Percentiles rank a stretch among this genome's conserved stretches.
These are phyloP conservation scores for Pteronura brasiliensis DNA, from an alignment of 2,113 vertebrate genomes.

Conservation along the genomic window DNA sequence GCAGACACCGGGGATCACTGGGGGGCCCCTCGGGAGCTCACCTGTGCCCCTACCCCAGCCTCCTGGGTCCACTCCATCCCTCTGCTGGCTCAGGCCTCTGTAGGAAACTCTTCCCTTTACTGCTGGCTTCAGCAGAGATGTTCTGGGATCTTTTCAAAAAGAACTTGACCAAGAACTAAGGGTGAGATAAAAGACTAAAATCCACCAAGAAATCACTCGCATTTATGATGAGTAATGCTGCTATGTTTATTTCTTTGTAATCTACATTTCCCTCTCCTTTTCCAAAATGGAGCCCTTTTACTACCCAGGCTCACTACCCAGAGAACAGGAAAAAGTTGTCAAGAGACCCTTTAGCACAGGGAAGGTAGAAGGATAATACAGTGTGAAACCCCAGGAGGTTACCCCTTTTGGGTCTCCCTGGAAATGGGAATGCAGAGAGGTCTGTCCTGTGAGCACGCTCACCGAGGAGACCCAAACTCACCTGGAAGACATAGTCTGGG, in stretches of 20 bases:
- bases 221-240: not conserved
- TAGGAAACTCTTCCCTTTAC: not conserved
- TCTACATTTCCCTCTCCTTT: not conserved
- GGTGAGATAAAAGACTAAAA: not conserved
- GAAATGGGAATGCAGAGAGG: not conserved
- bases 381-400: not conserved
- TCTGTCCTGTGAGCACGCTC: not conserved
- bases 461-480: not conserved
- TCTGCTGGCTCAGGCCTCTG: not conserved
- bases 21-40: not conserved
- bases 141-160: not conserved
- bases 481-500: accelerated
- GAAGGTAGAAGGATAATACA: not conserved
- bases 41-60: not conserved
- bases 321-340: not conserved
- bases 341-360: not conserved
- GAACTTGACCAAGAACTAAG: not conserved
- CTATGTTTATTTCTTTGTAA: not conserved
- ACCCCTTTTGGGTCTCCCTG: not conserved
- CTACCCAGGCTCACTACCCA: not conserved
- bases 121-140: not conserved
- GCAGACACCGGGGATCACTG: not conserved
- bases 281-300: not conserved
- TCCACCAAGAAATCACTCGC: not conserved
- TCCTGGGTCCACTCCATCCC: not conserved